Evolutionary conservation across 1,140 invertebrate genomes (phyloP), one percentile per base, ranked within the genome.

Genomic region (Nomia melanderi): DNA sequence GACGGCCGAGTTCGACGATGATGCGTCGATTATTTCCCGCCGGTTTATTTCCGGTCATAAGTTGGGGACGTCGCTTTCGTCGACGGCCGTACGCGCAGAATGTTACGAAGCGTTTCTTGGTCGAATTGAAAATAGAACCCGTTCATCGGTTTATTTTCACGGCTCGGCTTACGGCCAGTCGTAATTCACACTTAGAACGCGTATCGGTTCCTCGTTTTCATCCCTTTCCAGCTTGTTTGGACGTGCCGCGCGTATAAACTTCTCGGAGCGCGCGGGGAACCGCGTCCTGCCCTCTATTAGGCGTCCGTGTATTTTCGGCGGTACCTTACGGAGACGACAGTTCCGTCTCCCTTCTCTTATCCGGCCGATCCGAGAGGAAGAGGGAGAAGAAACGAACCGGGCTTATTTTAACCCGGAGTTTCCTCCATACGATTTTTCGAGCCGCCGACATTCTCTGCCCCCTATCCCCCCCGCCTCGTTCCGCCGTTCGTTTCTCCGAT

Each of bases 341-440:
- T 27, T 17, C n/a, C 41, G 23, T 72, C 59, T 64, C 41, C 23
- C 41, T 23, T 20, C 0, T n/a, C 12, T 20, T 9, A 7, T 14
- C 7, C 4, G 29, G 17, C 23, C 5, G 8, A 12, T 3, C n/a
- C 14, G 66, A 71, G 56, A 47, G 39, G 44, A 69, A 54, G 50
- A 23, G n/a, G 14, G 25, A 23, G 20, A 0, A 27, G 6, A 6
- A 20, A n/a, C 1, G 47, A 50, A 50, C 47, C 20, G 23, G 20
- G 70, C 50, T 78, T 78, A 78, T 78, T 78, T 78, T 78, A 78
- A 70, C 76, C 44, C 14, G 60, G n/a, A n/a, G 47, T 65, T 78
- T 78, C 59, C 41, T 56, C 33, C 67, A 53, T 53, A 25, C 39
- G 69, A 73, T 73, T 78, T 78, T 78, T 78, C 76, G 70, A 50